phyloP scores from a whole-genome alignment of 2,797 vertebrate genomes.

The Pachyuromys duprasi region DNA sequence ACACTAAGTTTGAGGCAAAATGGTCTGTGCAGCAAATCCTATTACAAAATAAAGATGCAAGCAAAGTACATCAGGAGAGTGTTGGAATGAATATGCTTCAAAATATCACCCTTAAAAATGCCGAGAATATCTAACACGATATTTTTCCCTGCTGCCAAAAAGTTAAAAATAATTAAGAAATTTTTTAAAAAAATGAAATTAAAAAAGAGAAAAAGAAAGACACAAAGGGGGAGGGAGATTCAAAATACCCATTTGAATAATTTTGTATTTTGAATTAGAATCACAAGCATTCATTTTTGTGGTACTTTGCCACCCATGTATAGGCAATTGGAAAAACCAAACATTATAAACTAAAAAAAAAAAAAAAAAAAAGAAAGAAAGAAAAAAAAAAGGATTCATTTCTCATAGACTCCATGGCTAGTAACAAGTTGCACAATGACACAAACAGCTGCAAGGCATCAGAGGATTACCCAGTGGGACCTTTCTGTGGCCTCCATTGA shows the following conservation, averaged over 20 bases:
- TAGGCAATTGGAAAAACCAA: slow-evolving; percentile 28
- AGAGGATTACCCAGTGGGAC: background rate
- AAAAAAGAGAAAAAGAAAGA: background rate
- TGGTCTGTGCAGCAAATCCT: background rate
- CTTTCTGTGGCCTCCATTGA: background rate
- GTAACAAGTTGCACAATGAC: background rate
- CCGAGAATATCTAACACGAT: background rate
- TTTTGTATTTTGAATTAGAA: background rate
- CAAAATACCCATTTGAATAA: background rate
- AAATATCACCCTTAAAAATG: background rate
- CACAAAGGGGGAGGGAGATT: background rate
- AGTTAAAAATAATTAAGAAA: background rate
- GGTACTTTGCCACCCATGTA: background rate
- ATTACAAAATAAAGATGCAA: background rate
- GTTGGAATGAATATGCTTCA: background rate
- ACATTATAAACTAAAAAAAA: background rate
- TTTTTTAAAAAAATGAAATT: background rate
- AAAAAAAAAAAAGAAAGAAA: background rate
- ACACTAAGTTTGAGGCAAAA: background rate
- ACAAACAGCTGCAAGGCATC: background rate
- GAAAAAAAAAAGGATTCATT: background rate
- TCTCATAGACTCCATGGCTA: slow-evolving; percentile 7
- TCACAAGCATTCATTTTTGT: background rate
- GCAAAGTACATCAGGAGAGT: background rate
- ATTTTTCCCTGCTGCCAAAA: background rate